Evolutionary conservation across 2,113 vertebrate species (phyloP).

Genomic region (Gobio gobio): DNA sequence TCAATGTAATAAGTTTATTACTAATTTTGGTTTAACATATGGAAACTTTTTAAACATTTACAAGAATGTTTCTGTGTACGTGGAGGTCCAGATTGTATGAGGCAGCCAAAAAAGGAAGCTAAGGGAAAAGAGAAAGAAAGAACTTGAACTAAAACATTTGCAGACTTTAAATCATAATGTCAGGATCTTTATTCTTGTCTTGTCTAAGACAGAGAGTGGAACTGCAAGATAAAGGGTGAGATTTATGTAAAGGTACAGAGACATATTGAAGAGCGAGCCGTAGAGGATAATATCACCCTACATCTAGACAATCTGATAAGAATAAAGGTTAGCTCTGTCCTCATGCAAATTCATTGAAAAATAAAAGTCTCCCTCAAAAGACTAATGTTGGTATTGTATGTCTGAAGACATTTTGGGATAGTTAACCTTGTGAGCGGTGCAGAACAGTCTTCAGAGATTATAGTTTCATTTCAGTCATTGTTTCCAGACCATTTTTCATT

Average conservation of each 20-base stretch:
- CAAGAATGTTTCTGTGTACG: neutral
- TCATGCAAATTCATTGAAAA: constrained; percentile 56
- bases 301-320: constrained; percentile 44
- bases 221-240: constrained; percentile 52
- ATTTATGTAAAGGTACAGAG: neutral
- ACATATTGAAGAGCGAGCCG: neutral
- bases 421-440: constrained; percentile 21
- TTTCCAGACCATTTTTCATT: neutral
- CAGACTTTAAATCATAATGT: constrained; percentile 67
- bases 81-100: neutral
- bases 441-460: neutral
- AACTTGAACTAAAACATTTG: constrained; percentile 60
- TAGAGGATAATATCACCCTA: constrained; percentile 36
- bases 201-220: constrained; percentile 46
- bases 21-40: neutral
- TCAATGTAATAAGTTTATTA: neutral
- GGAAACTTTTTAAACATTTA: neutral
- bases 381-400: constrained; percentile 54
- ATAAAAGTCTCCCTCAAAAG: constrained; percentile 45
- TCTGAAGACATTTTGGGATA: constrained; percentile 39
- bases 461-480: neutral
- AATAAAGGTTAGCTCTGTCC: constrained; percentile 61
- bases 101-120: neutral
- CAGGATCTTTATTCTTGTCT: constrained; percentile 61
- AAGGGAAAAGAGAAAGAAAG: constrained; percentile 55